These are phyloP conservation scores for Saguinus imperator DNA, from an alignment of 2,113 vertebrate genomes.

Conservation along the genomic window DNA sequence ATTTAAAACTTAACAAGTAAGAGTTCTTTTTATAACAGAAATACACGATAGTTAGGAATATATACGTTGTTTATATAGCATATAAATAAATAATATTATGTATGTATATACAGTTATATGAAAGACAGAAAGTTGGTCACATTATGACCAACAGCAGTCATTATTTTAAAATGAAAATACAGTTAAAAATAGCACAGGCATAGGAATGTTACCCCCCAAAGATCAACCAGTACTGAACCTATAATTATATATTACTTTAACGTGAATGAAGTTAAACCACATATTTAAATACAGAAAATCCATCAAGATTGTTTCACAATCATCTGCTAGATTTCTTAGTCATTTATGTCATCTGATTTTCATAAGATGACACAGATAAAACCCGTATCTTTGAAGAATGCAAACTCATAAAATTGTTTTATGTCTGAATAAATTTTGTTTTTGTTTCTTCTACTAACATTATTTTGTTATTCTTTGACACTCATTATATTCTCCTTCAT, in stretches of 20 bases:
- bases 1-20: not conserved
- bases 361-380: not conserved
- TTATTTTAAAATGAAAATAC: not conserved
- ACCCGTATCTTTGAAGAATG: not conserved
- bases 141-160: not conserved
- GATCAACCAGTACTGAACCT: not conserved
- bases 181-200: not conserved
- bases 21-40: not conserved
- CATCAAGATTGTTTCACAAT: not conserved
- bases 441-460: not conserved
- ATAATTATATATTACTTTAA: not conserved
- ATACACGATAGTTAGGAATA: not conserved
- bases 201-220: not conserved
- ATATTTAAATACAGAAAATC: not conserved
- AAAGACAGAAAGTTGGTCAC: not conserved
- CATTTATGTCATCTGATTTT: constrained; percentile 6
- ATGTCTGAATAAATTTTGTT: not conserved
- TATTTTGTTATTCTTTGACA: constrained; percentile 9
- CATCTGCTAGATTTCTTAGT: not conserved
- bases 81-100: not conserved
- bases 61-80: not conserved
- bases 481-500: not conserved
- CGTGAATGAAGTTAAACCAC: constrained; percentile 13
- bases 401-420: constrained; percentile 4
- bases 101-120: not conserved